Evolutionary conservation across 2,797 vertebrate genomes (phyloP).

Genomic region (Tenualosa thibaudeaui): DNA sequence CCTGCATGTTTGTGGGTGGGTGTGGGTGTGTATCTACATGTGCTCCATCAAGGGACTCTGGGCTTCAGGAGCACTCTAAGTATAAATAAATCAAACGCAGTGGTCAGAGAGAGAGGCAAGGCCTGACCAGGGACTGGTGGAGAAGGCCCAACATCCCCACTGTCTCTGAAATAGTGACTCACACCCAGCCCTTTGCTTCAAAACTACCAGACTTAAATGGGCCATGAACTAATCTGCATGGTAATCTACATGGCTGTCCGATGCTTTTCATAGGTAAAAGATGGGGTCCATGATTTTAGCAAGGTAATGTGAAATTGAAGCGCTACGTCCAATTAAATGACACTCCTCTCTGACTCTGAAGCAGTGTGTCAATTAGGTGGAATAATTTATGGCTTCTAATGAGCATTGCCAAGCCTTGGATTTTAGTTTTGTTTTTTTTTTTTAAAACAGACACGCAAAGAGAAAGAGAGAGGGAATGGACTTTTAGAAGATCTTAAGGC

Average conservation of each 20-base stretch:
- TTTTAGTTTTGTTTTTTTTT: no score
- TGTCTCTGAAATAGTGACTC: background rate
- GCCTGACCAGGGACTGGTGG: background rate
- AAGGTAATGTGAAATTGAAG: background rate
- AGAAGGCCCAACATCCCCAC: background rate
- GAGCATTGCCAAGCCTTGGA: no score
- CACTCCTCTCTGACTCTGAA: background rate
- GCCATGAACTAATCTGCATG: background rate
- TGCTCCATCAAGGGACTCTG: conserved; percentile 55
- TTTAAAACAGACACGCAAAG: no score
- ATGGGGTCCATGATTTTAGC: background rate
- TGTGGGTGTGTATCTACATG: conserved; percentile 44
- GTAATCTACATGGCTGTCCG: background rate
- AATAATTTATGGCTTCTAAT: no score
- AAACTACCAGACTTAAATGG: background rate
- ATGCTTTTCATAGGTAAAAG: background rate
- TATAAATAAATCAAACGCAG: conserved; percentile 69
- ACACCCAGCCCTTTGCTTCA: background rate
- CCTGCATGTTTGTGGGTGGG: conserved; percentile 37
- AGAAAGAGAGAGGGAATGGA: no score
- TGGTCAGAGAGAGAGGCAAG: conserved; percentile 55
- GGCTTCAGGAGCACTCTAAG: conserved; percentile 62
- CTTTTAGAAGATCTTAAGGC: no score
- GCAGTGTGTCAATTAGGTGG: background rate
- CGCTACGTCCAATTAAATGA: background rate